A percentile compares a stretch with the other conserved stretches of the same genome.
Conservation (phyloP, 2,797 vertebrate species). For the Lepilemur ruficaudatus region DNA sequence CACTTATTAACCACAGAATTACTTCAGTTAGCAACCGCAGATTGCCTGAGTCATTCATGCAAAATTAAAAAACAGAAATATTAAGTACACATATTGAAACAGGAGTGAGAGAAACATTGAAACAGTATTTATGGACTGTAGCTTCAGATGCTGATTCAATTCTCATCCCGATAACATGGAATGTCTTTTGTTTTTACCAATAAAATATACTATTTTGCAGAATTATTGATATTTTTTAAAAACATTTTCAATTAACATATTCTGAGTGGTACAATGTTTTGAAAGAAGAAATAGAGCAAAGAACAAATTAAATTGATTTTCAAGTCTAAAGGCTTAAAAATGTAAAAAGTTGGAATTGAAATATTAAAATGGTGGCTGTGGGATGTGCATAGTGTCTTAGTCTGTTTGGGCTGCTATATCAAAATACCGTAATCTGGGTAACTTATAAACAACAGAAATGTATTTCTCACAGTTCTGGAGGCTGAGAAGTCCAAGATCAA, state of each 20-base stretch:
- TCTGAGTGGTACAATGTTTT: not conserved
- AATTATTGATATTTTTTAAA: slow-evolving; percentile 22
- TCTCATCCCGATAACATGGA: not conserved
- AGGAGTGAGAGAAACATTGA: not conserved
- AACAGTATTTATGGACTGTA: not conserved
- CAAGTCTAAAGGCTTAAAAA: not conserved
- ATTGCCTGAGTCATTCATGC: not conserved
- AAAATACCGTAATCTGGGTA: not conserved
- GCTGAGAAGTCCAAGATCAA: not conserved
- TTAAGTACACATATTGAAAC: not conserved
- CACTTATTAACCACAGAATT: not conserved
- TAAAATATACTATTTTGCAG: not conserved
- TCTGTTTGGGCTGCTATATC: not conserved
- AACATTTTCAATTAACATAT: slow-evolving; percentile 23
- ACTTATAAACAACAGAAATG: not conserved
- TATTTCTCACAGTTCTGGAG: not conserved
- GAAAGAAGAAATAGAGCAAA: not conserved
- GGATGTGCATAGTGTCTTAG: not conserved
- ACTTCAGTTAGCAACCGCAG: not conserved
- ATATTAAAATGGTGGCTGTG: not conserved
- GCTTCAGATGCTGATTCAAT: not conserved
- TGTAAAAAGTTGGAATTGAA: not conserved
- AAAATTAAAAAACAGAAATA: not conserved
- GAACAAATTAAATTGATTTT: not conserved
- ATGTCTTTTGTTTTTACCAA: not conserved